phyloP scores from a whole-genome alignment of 2,797 vertebrate genomes.

The Neopelma chrysocephalum region DNA sequence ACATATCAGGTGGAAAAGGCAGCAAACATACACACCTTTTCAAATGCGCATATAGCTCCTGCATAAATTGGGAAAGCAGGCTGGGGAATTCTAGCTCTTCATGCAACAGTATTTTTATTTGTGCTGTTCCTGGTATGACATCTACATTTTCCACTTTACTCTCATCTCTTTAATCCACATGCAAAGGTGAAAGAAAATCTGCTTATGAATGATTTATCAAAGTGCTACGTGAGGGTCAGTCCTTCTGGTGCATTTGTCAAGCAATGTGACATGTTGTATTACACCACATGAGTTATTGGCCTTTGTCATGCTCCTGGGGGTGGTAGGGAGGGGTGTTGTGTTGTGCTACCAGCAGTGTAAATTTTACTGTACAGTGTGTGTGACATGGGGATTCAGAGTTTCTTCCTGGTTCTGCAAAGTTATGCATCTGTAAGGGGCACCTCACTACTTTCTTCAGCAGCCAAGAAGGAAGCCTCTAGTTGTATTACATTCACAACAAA shows the following conservation, averaged over 20 bases:
- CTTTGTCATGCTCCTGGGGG: background rate
- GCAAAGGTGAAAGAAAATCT: constrained; percentile 12
- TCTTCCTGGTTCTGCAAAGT: constrained; percentile 38
- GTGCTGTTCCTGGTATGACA: background rate
- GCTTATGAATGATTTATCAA: background rate
- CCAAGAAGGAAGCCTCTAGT: background rate
- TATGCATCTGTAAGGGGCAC: background rate
- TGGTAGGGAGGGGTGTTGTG: background rate
- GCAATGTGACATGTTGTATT: background rate
- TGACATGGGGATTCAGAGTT: background rate
- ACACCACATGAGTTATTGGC: background rate
- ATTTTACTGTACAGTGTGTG: background rate
- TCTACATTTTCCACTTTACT: background rate
- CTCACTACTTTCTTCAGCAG: background rate
- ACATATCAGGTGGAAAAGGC: rapidly evolving
- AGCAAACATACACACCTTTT: background rate
- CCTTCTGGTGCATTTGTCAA: background rate
- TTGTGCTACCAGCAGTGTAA: background rate
- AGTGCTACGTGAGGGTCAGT: background rate
- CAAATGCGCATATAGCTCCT: background rate
- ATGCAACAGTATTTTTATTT: background rate
- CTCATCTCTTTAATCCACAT: background rate
- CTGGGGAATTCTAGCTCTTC: background rate
- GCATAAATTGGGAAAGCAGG: background rate
- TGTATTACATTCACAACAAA: background rate